phyloP scores from a whole-genome alignment of 2,113 vertebrate genomes.

The Pterocles burchelli region DNA sequence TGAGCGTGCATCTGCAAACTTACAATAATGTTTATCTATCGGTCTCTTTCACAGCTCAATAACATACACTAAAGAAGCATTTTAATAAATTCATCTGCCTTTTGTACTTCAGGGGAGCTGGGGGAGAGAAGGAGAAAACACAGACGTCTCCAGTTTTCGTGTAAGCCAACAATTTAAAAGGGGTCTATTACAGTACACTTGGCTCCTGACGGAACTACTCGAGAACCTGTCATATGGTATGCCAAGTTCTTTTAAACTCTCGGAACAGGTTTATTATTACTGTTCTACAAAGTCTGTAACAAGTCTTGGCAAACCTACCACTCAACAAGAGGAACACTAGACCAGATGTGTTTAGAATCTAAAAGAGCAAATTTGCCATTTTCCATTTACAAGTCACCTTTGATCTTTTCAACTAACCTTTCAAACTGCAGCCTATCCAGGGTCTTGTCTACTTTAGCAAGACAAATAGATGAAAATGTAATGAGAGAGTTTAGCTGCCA shows the following conservation, averaged over 20 bases:
- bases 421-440: neutral
- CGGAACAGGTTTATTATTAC: constrained; percentile 66
- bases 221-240: constrained; percentile 47
- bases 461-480: neutral
- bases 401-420: constrained; percentile 49
- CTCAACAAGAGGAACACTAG: constrained; percentile 41
- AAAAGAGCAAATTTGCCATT: constrained; percentile 31
- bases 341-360: constrained; percentile 58
- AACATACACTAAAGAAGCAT: neutral
- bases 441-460: neutral
- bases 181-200: constrained; percentile 62
- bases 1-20: constrained; percentile 6
- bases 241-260: constrained; percentile 56
- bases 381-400: constrained; percentile 59
- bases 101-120: neutral
- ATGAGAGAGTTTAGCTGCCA: neutral
- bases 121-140: constrained; percentile 29
- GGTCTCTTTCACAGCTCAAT: constrained; percentile 20
- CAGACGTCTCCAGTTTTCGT: neutral
- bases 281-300: constrained; percentile 42
- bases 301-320: constrained; percentile 57
- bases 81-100: constrained; percentile 45
- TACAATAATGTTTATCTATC: constrained; percentile 33
- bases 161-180: constrained; percentile 56
- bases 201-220: constrained; percentile 48